phyloP scores from a whole-genome alignment of 2,888 invertebrate species.

The Rapana venosa region DNA sequence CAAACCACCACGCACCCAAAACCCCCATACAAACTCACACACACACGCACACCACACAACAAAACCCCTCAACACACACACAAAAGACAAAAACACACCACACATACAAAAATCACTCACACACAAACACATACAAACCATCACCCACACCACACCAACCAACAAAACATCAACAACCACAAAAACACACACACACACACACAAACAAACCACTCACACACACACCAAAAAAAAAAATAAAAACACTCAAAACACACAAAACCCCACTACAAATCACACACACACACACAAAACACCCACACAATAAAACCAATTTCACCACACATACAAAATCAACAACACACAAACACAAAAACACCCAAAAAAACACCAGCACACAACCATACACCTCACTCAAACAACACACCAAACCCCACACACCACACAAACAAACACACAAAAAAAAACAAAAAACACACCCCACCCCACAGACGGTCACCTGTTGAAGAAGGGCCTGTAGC shows the following conservation, averaged over 20 bases:
- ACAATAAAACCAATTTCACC: background rate
- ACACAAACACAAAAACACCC: background rate
- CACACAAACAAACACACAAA: background rate
- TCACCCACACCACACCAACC: background rate
- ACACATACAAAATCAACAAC: background rate
- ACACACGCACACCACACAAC: constrained; percentile 5
- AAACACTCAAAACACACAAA: background rate
- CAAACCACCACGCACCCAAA: background rate
- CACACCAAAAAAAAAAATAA: background rate
- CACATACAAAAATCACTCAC: background rate
- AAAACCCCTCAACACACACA: background rate
- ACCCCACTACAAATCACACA: background rate
- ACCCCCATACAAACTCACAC: background rate
- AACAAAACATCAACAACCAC: background rate
- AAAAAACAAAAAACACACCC: background rate
- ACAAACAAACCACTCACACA: background rate
- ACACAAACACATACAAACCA: background rate
- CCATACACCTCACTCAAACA: background rate
- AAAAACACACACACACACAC: background rate
- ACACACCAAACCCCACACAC: background rate
- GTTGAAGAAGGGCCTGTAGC: constrained; percentile 44
- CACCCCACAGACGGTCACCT: background rate
- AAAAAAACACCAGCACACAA: background rate
- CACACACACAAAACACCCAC: background rate
- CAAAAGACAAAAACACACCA: background rate